Conservation (phyloP, 2,888 invertebrate species). For the Heliconius ismenius region DNA sequence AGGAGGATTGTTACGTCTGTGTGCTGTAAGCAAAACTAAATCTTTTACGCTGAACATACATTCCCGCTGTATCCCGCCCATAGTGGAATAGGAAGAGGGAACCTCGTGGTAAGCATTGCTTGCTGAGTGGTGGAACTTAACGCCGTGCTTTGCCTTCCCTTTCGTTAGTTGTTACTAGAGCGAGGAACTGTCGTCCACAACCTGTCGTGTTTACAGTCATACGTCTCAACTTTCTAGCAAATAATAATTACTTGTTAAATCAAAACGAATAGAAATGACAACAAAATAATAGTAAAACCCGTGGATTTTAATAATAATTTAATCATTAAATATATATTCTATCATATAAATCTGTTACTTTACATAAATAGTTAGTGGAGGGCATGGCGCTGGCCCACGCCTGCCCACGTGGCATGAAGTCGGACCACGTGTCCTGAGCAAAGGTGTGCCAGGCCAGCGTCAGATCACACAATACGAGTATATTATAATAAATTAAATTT, state of each 20-base stretch:
- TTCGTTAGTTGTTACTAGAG: too few relatives aligned
- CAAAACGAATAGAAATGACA: background rate
- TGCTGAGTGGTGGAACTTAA: too few relatives aligned
- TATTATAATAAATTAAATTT: slow-evolving; percentile 54
- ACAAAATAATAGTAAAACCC: slow-evolving; percentile 52
- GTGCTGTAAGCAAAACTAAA: too few relatives aligned
- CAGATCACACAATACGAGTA: slow-evolving; percentile 47
- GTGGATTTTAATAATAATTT: slow-evolving; percentile 57
- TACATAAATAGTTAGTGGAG: slow-evolving; percentile 57
- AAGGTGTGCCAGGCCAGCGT: background rate
- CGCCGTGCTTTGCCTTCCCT: too few relatives aligned
- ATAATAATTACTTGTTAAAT: background rate
- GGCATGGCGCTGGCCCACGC: slow-evolving; percentile 2
- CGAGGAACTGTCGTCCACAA: background rate
- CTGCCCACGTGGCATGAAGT: background rate
- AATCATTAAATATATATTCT: slow-evolving; percentile 75
- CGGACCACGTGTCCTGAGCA: background rate
- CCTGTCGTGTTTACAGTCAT: background rate
- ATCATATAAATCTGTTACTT: slow-evolving; percentile 73
- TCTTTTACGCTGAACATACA: too few relatives aligned
- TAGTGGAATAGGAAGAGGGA: too few relatives aligned
- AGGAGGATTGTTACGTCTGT: too few relatives aligned
- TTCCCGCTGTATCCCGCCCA: too few relatives aligned
- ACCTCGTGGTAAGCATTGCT: too few relatives aligned
- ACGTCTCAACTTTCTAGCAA: background rate